Evolutionary conservation across 2,888 invertebrate species (phyloP), one percentile per base, ranked within the genome.

Genomic region (Nymphalis c-album): DNA sequence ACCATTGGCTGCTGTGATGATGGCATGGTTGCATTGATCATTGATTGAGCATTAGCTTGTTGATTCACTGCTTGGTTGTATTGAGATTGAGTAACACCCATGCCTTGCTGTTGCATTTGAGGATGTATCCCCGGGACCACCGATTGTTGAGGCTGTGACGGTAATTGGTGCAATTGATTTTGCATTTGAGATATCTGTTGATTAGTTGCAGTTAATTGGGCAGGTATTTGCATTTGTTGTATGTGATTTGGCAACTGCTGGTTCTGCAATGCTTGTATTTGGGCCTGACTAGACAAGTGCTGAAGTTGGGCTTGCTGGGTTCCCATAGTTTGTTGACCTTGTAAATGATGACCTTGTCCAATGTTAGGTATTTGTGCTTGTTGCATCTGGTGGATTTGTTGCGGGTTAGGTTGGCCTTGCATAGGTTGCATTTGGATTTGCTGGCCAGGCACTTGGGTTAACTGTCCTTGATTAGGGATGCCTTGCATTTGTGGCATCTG

Each of bases 161-260:
- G 86, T 67, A 93, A 76, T 76, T 92, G 93, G 75, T 92, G 92
- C 85, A 92, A 90, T 76, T 93, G 91, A 67, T 91, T 82, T 76
- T 93, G 93, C 87, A 93, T 90, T 75, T 92, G 93, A 69, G 92
- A 87, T 73, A 93, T 90, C 75, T 93, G 92, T 80, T 87, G 93
- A 77, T 85, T 92, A 73, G 84, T 83, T 70, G 84, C 91, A 80
- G 85, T 82, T 62, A 93, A 74, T 73, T 92, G 92, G 50, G 86
- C 76, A 61, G 91, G 88, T 84, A 93, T 89, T 77, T 93, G 92
- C 86, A 93, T 92, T 74, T 92, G 91, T 74, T 92, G 93, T 81
- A 93, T 93, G 73, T 93, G 93, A 76, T 93, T 91, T 76, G 89
- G 91, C 71, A 94, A 89, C 78, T 93, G 94, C 77, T 93, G 94